Base-by-base conservation (phyloP, 2,797 vertebrate species). In the Cyprinodon diabolis region DNA sequence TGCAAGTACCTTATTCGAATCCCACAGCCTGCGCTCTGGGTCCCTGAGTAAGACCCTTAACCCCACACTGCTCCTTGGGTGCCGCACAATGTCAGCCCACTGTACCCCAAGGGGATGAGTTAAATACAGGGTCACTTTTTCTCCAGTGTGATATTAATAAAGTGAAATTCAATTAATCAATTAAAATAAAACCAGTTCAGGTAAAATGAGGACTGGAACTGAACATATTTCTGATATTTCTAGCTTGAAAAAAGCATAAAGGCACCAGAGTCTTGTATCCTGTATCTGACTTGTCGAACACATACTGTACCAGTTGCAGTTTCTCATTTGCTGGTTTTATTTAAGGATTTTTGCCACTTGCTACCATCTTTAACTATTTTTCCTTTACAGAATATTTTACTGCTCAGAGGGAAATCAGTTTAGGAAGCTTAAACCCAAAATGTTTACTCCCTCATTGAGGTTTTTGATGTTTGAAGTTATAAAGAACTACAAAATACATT, bases 401-500 rank as follows among this genome's bases (percentile, higher is more conserved):
- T 13, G 12, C 21, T 45, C 19, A n/a, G 1, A 63, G 40, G 6
- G 4, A 40, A 40, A n/a, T 45, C 19, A 63, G 60, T 45, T 63
- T 43, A 43, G 19, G 12, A 10, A 63, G 3, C 35, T 45, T 3
- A 6, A 14, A 14, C n/a, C 4, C 21, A 47, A 23, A 65, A 65
- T 47, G 12, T 65, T 21, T 43, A n/a, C 19, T 63, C 60, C 45
- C 13, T 65, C 62, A 65, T 1, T 65, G 6, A 43, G 19, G 35
- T 54, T n/a, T 54, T 54, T 3, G 19, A 30, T 55, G 19, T 23
- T 21, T 47, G 9, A 45, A 65, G 21, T 45, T 43, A 40, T 55
- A 35, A 49, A 72, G 13, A 21, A 21, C 58, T 25, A 40, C 30
- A 63, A 9, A 63, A 63, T 63, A 23, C 62, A 72, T 72, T 66